Evolutionary conservation across 2,113 vertebrate species (phyloP).

Genomic region (Pleuronectes platessa): DNA sequence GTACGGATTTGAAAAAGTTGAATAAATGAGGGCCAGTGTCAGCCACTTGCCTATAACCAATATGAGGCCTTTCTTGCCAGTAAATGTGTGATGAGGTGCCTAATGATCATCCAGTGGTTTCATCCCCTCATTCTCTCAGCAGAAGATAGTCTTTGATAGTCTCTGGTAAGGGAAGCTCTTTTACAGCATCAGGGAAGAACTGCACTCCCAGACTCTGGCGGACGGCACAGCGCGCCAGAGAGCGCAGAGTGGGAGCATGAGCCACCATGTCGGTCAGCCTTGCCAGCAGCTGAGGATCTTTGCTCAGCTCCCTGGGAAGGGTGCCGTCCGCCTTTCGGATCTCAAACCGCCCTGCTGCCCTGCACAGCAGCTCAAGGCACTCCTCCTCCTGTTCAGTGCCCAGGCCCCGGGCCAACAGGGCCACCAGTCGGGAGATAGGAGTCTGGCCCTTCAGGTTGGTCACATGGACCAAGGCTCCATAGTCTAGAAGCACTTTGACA

Average conservation of each 20-base stretch:
- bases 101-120: slow-evolving; percentile 31
- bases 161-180: slow-evolving; percentile 91
- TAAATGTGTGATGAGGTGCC: slow-evolving; percentile 37
- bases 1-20: slow-evolving; percentile 19
- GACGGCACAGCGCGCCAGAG: slow-evolving; percentile 88
- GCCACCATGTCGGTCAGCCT: slow-evolving; percentile 87
- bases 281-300: slow-evolving; percentile 91
- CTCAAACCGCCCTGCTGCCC: slow-evolving; percentile 88
- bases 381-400: slow-evolving; percentile 92
- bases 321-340: slow-evolving; percentile 86
- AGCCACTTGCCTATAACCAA: slow-evolving; percentile 18
- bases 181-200: slow-evolving; percentile 90
- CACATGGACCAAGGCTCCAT: slow-evolving; percentile 90
- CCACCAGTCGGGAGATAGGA: slow-evolving; percentile 90
- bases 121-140: slow-evolving; percentile 83
- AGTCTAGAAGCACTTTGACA: slow-evolving; percentile 91
- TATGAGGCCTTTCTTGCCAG: slow-evolving; percentile 17
- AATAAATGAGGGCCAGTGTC: slow-evolving; percentile 19
- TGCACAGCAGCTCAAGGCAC: slow-evolving; percentile 90
- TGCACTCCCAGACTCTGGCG: slow-evolving; percentile 89
- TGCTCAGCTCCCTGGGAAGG: slow-evolving; percentile 89
- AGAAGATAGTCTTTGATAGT: slow-evolving; percentile 92
- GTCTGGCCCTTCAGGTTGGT: slow-evolving; percentile 94
- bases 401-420: slow-evolving; percentile 89
- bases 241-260: slow-evolving; percentile 86